Evolutionary conservation across 1,140 invertebrate genomes (phyloP), one percentile per base, ranked within the genome.

Genomic region (Babylonia areolata): DNA sequence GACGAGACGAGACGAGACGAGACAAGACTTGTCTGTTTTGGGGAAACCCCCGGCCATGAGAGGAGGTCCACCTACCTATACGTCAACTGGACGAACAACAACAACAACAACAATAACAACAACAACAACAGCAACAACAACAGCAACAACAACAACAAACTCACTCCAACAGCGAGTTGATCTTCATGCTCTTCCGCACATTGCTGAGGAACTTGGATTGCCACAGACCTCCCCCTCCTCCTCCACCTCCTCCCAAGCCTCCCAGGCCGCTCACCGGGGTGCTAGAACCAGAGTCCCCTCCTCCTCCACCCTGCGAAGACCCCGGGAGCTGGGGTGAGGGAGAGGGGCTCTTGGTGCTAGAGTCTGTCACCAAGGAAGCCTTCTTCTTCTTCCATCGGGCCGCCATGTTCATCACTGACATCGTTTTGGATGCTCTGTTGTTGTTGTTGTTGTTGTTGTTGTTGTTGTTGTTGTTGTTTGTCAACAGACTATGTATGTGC

Each of bases 331-430:
- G 64, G 64, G 64, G 64, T 5, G 64, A 69, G 28, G 64, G 64
- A 31, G 64, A 28, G 64, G 64, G 5, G 28, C 64, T 51, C 46
- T 51, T 51, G 46, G 46, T 20, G n/a, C n/a, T n/a, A 69, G n/a
- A 20, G 64, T 69, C 64, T 28, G 64, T 5, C 9, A 69, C 11
- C 64, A 69, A 31, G n/a, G n/a, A n/a, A 11, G 64, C 5, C n/a
- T 69, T 69, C 64, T 69, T 69, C 64, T 69, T 69, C 28, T 69
- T 69, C 64, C 64, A 69, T 28, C 64, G 64, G 11, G 64, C 64
- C 5, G 64, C 64, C 64, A 31, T 31, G 64, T 69, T 31, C n/a
- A 12, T 11, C 9, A 31, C 11, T 17, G 64, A 69, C 64, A 69
- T 69, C 64, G 9, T 69, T 11, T n/a, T n/a, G n/a, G n/a, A n/a